Evolutionary conservation across 1,140 invertebrate species (phyloP).

Genomic region (Plectrocnemia conspersa): DNA sequence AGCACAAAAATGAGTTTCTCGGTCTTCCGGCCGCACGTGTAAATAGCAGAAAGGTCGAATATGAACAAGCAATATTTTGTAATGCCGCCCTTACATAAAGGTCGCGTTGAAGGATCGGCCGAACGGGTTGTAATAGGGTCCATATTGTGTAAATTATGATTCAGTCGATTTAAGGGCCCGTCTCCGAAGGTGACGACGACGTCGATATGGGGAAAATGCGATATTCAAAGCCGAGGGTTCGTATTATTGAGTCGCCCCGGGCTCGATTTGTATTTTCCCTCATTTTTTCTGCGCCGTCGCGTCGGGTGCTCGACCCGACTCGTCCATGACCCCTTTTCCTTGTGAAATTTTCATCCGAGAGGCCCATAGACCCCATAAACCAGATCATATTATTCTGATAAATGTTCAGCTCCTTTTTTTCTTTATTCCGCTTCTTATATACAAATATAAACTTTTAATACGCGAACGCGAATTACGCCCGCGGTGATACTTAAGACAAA

Average conservation of each 20-base stretch:
- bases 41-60: no score
- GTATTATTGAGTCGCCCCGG: constrained; percentile 2
- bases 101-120: no score
- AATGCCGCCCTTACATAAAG: no score
- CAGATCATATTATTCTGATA: constrained; percentile 24
- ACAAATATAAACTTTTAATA: constrained; percentile 6
- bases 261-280: neutral
- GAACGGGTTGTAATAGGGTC: no score
- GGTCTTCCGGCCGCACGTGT: no score
- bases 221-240: no score
- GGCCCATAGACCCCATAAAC: constrained; percentile 19
- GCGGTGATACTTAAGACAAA: neutral
- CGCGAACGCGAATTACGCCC: neutral
- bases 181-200: no score
- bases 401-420: neutral
- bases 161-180: no score
- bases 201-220: no score
- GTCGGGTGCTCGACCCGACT: constrained; percentile 3
- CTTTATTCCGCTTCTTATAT: neutral
- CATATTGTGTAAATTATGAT: no score
- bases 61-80: no score
- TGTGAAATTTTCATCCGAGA: constrained; percentile 19
- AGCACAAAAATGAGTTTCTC: no score
- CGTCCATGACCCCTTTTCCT: constrained; percentile 15
- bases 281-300: neutral